Conservation (phyloP, 2,888 invertebrate species). For the Tanypteryx hageni region DNA sequence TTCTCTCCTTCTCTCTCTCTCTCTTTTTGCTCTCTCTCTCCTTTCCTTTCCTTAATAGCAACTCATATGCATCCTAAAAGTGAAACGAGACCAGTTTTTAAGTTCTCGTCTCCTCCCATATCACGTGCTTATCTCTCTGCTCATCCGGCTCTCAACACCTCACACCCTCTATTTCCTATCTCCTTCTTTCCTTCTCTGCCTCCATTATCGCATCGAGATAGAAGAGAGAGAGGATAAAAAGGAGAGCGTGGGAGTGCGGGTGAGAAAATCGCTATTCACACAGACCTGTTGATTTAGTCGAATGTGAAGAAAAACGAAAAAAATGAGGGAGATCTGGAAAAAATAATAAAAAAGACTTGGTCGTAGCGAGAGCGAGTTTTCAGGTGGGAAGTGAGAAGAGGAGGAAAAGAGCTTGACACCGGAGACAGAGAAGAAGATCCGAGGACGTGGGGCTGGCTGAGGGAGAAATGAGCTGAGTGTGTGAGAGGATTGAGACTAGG, state of each 20-base stretch:
- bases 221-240: background rate
- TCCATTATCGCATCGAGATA: slow-evolving; percentile 37
- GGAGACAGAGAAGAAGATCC: background rate
- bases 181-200: slow-evolving; percentile 28
- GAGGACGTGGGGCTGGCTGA: too few species aligned
- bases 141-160: background rate
- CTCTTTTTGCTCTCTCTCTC: background rate
- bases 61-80: background rate
- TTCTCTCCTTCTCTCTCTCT: background rate
- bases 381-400: background rate
- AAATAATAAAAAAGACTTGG: slow-evolving; percentile 3
- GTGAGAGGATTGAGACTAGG: background rate
- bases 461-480: background rate
- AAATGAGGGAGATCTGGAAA: background rate
- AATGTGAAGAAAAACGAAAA: slow-evolving; percentile 56
- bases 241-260: slow-evolving; percentile 1
- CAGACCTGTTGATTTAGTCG: slow-evolving; percentile 62
- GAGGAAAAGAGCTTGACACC: background rate
- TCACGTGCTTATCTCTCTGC: background rate
- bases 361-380: background rate
- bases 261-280: slow-evolving; percentile 59
- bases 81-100: background rate
- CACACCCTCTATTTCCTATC: background rate
- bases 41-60: background rate
- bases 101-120: background rate